Evolutionary conservation across 2,113 vertebrate species (phyloP), one percentile per base, ranked within the genome.

Genomic region (Loxodonta africana): DNA sequence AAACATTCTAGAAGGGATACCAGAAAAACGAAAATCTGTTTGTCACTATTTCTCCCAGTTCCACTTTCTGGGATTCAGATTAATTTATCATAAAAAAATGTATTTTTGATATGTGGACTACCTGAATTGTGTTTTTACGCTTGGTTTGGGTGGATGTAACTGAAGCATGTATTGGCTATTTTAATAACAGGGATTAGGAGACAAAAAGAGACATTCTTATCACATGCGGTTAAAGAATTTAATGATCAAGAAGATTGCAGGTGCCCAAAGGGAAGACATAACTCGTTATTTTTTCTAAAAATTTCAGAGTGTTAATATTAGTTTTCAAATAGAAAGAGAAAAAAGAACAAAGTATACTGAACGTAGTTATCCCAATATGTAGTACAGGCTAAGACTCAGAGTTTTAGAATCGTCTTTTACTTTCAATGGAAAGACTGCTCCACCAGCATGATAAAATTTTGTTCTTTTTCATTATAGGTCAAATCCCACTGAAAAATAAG

Each of bases 21-120:
- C 15, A 83, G 51, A 33, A 63, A 77, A 88, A 53, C 28, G 33
- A 46, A 46, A 46, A 1, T 62, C 48, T 91, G 41, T 33, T 51
- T 8, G 37, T 73, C 2, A 86, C n/a, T 4, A 71, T 7, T n/a
- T 60, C 8, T 2, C 17, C 20, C 67, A 63, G 5, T 41, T 25
- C 12, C 73, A 30, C 15, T 95, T 89, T 90, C 25, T 30, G 87
- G 15, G n/a, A 95, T 76, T 94, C 7, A 11, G 44, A 85, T 57
- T 53, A 37, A 83, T 83, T 94, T 88, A 86, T 83, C 8, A 84
- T 53, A 65, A 74, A 77, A 69, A 84, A 85, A 84, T 10, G 3
- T 69, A 91, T 80, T 90, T 96, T 83, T 95, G 53, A 51, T 92
- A 23, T 82, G 41, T 91, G 51, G 41, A 69, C 80, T 67, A 94